A percentile compares a stretch with the other conserved stretches of the same genome.
These are phyloP conservation scores for Eupelmus urozonus DNA, from an alignment of 2,888 invertebrate species.

Conservation along the genomic window DNA sequence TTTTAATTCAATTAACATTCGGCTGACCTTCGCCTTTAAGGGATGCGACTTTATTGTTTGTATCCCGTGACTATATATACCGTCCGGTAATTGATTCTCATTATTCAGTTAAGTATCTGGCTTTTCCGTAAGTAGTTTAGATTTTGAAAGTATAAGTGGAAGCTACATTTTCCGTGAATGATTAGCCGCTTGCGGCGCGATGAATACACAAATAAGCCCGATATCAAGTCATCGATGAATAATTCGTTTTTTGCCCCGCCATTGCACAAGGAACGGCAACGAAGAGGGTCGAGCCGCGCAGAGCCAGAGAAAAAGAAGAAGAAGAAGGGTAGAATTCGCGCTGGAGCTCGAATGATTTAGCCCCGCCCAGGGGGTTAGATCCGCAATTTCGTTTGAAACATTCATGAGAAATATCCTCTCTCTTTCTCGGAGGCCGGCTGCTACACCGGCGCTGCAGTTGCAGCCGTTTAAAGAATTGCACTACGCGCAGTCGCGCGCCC, in stretches of 20 bases:
- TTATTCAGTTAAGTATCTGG: too few relatives aligned
- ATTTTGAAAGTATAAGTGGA: too few relatives aligned
- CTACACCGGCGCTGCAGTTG: constrained; percentile 67
- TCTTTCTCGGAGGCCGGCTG: constrained; percentile 63
- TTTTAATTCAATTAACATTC: too few relatives aligned
- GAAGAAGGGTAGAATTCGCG: constrained; percentile 45
- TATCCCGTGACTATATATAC: too few relatives aligned
- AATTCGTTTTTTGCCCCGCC: constrained; percentile 6
- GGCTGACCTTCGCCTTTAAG: too few relatives aligned
- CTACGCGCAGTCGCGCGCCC: constrained; percentile 69
- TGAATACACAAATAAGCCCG: not conserved
- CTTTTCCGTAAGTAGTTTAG: too few relatives aligned
- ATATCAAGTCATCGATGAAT: constrained; percentile 19
- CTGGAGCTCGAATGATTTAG: constrained; percentile 55
- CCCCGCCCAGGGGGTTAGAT: constrained; percentile 74
- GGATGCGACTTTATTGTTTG: too few relatives aligned
- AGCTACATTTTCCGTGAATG: too few relatives aligned
- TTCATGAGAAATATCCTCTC: constrained; percentile 76
- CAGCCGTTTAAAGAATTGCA: constrained; percentile 74
- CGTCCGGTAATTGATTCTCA: too few relatives aligned
- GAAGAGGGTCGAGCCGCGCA: constrained; percentile 31
- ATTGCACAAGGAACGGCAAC: not conserved
- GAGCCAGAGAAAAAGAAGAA: too few relatives aligned
- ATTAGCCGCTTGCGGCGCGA: too few relatives aligned
- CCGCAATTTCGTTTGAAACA: constrained; percentile 76